Conservation (phyloP, 2,888 invertebrate genomes). For the Patella pellucida region DNA sequence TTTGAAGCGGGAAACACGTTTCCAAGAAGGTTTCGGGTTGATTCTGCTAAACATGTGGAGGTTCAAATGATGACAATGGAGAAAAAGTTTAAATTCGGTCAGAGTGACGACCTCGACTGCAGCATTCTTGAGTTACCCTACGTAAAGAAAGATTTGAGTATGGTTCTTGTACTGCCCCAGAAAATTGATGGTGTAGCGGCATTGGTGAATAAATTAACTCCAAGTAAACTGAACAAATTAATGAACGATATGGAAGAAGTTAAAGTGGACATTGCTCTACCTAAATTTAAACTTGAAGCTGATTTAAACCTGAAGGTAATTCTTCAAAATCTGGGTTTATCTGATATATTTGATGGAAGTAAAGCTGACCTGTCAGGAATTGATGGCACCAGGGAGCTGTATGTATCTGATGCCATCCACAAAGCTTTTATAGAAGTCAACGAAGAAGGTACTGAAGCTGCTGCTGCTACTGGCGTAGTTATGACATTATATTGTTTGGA, state of each 20-base stretch:
- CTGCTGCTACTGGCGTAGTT: slow-evolving; percentile 65
- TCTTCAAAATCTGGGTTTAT: slow-evolving; percentile 55
- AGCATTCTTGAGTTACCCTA: slow-evolving; percentile 84
- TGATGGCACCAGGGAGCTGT: slow-evolving; percentile 43
- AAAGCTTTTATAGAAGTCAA: slow-evolving; percentile 68
- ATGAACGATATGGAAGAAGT: background rate
- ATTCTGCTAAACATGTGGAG: slow-evolving; percentile 4
- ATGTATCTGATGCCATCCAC: slow-evolving; percentile 61
- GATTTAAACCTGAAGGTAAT: slow-evolving; percentile 41
- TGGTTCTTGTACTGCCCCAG: slow-evolving; percentile 63
- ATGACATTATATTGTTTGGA: slow-evolving; percentile 35
- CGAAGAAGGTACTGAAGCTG: slow-evolving; percentile 68
- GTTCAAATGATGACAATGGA: slow-evolving; percentile 81
- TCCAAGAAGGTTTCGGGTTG: no score
- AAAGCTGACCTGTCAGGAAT: slow-evolving; percentile 64
- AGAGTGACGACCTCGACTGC: slow-evolving; percentile 77
- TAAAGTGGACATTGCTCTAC: slow-evolving; percentile 35
- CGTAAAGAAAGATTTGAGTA: slow-evolving; percentile 53
- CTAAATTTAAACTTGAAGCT: slow-evolving; percentile 57
- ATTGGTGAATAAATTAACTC: slow-evolving; percentile 42
- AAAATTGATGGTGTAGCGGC: slow-evolving; percentile 46
- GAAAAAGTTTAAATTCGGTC: slow-evolving; percentile 76
- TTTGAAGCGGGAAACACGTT: slow-evolving; percentile 72
- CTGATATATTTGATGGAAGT: slow-evolving; percentile 48
- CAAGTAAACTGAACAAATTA: slow-evolving; percentile 7